Conservation (phyloP, 2,888 invertebrate genomes). For the Cerastis rubricosa region DNA sequence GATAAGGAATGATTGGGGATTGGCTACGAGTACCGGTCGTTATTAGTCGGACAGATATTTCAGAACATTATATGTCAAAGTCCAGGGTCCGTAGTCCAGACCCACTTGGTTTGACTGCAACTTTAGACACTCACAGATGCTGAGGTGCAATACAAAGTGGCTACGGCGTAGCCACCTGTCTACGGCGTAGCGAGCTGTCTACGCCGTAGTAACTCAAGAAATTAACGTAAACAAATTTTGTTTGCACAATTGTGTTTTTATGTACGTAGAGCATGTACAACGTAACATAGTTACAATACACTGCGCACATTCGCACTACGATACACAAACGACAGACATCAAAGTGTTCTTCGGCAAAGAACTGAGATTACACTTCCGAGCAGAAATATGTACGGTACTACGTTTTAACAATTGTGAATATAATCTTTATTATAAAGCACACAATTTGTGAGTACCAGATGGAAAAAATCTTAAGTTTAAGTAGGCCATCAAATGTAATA, state of each 20-base stretch:
- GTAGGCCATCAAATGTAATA: neutral
- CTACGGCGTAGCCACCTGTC: neutral
- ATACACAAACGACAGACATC: constrained; percentile 70
- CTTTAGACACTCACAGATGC: neutral
- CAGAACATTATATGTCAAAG: too few species aligned
- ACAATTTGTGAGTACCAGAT: neutral
- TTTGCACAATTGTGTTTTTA: neutral
- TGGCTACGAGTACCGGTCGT: too few species aligned
- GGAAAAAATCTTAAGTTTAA: neutral
- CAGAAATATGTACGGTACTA: constrained; percentile 13
- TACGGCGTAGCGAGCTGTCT: neutral
- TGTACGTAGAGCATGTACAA: constrained; percentile 18
- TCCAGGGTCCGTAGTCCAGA: too few species aligned
- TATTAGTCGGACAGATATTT: too few species aligned
- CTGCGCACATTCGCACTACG: constrained; percentile 60
- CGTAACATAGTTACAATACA: constrained; percentile 56
- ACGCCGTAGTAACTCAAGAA: neutral
- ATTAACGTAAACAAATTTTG: neutral
- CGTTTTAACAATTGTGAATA: neutral
- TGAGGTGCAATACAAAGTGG: neutral
- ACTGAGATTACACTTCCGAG: constrained; percentile 61
- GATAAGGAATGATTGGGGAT: too few species aligned
- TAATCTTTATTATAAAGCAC: neutral
- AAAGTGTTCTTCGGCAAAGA: constrained; percentile 69
- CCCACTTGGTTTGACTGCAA: too few species aligned